These are phyloP conservation scores for Helarctos malayanus DNA, from an alignment of 2,797 vertebrate genomes.

Conservation along the genomic window DNA sequence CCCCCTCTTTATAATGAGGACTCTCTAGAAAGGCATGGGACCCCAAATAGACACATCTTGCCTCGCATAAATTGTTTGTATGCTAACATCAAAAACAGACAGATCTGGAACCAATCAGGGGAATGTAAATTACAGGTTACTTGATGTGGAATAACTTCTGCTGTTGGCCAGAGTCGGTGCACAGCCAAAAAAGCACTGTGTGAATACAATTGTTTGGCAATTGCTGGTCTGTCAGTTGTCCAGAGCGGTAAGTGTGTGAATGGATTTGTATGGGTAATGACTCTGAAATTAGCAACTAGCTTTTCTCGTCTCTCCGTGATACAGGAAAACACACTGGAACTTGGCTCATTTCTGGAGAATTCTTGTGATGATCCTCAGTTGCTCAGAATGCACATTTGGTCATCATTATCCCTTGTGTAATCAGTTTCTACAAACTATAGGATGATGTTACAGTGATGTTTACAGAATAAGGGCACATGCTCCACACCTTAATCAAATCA, in stretches of 20 bases:
- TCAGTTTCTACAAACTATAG: constrained; percentile 80
- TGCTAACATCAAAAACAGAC: constrained; percentile 75
- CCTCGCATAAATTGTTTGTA: constrained; percentile 63
- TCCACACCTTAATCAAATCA: constrained; percentile 68
- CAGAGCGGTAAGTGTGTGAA: constrained; percentile 87
- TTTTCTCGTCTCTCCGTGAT: constrained; percentile 76
- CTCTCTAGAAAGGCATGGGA: constrained; percentile 31
- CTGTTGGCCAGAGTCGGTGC: constrained; percentile 71
- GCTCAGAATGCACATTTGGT: constrained; percentile 80
- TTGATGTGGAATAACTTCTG: constrained; percentile 32
- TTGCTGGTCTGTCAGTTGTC: constrained; percentile 86
- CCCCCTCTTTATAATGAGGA: background rate
- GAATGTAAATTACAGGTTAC: constrained; percentile 79
- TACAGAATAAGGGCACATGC: constrained; percentile 65
- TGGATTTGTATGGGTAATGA: constrained; percentile 73
- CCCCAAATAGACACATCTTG: constrained; percentile 59
- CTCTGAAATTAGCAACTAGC: constrained; percentile 84
- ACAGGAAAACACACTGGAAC: constrained; percentile 77
- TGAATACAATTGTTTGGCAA: constrained; percentile 86
- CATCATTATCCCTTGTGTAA: constrained; percentile 80
- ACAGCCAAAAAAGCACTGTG: constrained; percentile 87
- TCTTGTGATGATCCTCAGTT: constrained; percentile 64
- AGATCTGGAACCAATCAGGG: constrained; percentile 68
- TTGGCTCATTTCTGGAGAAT: constrained; percentile 77
- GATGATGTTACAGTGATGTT: constrained; percentile 67